Percentiles rank a stretch among this genome's conserved stretches.
These are phyloP conservation scores for Heteropelma amictum DNA, from an alignment of 2,888 invertebrate species.

Conservation along the genomic window DNA sequence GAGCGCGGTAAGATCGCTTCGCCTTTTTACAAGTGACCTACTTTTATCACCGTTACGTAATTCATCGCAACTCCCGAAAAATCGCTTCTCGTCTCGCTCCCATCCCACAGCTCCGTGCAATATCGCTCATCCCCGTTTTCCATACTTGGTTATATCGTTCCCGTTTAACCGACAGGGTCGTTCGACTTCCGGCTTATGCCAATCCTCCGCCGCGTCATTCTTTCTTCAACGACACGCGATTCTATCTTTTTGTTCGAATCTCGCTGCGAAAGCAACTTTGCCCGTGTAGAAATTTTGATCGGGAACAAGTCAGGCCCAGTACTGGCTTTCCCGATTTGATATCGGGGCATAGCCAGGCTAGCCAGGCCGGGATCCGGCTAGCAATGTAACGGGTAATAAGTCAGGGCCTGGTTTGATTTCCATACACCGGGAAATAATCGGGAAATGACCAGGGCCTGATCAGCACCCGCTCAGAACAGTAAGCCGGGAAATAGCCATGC, in stretches of 20 bases:
- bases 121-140: not conserved
- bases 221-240: not conserved
- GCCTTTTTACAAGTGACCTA: conserved; percentile 76
- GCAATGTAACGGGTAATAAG: too few species aligned
- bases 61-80: conserved; percentile 67
- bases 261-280: too few species aligned
- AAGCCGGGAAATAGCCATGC: too few species aligned
- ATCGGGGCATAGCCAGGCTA: too few species aligned
- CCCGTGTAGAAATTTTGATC: too few species aligned
- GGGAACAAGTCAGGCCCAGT: too few species aligned
- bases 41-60: conserved; percentile 74
- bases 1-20: conserved; percentile 70
- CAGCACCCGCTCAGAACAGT: too few species aligned
- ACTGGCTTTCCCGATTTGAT: too few species aligned
- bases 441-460: too few species aligned
- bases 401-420: too few species aligned
- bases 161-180: not conserved
- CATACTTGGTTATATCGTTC: conserved; percentile 9
- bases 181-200: not conserved
- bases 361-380: too few species aligned
- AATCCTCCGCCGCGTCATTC: not conserved
- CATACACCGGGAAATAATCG: too few species aligned
- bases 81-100: not conserved
- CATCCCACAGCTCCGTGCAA: not conserved
- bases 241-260: not conserved